phyloP scores from a whole-genome alignment of 2,113 vertebrate genomes.

The Stomatorhinus ivindoensis region DNA sequence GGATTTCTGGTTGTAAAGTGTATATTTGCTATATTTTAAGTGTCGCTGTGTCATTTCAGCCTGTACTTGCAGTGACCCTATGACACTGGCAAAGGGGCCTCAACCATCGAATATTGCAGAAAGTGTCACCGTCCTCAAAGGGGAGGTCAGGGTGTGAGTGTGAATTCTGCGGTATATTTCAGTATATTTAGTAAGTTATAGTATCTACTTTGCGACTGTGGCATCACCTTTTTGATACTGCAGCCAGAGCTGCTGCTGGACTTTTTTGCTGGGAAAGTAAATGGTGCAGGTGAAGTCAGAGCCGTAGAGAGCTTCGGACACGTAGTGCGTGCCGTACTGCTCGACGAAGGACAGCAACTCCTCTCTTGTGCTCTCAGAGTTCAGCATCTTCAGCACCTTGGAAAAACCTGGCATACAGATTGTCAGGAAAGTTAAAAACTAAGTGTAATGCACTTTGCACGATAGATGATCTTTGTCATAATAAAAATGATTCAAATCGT shows the following conservation, averaged over 20 bases:
- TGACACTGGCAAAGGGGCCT: neutral
- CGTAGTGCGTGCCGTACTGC: conserved; percentile 87
- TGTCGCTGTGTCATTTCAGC: neutral
- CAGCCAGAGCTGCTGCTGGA: conserved; percentile 97
- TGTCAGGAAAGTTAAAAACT: conserved; percentile 2
- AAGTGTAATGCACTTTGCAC: neutral
- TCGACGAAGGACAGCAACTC: conserved; percentile 86
- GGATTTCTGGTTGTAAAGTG: neutral
- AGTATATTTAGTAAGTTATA: neutral
- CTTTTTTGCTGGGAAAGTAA: conserved; percentile 96
- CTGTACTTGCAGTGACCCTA: neutral
- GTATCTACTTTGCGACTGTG: neutral
- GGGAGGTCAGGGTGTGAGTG: neutral
- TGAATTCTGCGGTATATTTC: neutral
- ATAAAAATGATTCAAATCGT: neutral
- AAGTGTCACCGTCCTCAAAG: neutral
- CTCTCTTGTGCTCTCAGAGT: conserved; percentile 80
- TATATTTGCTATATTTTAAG: too few species aligned
- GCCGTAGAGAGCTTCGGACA: conserved; percentile 86
- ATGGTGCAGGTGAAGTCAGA: conserved; percentile 92
- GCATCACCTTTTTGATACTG: conserved; percentile 98
- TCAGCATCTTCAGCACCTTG: conserved; percentile 87
- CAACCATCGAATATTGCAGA: neutral
- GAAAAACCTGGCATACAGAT: conserved; percentile 68
- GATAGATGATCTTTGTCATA: neutral